Evolutionary conservation across 2,797 vertebrate species (phyloP), one percentile per base, ranked within the genome.

Genomic region (Scomberomorus guttatus): DNA sequence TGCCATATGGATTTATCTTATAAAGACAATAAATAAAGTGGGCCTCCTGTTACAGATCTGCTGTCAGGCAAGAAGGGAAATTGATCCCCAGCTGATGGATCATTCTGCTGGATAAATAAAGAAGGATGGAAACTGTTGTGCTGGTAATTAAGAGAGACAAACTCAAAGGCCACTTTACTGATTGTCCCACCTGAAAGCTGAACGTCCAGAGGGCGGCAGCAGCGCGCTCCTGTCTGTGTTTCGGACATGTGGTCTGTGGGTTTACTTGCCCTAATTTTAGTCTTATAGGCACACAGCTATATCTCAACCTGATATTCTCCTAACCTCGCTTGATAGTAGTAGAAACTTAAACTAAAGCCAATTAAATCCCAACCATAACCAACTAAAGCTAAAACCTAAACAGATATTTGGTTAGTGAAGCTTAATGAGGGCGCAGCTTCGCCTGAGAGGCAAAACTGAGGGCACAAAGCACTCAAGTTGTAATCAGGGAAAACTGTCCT

Each of bases 201-300:
- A 65, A 44, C 39, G 85, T 75, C 93, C 93, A 92, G 86, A 69
- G 62, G 93, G 90, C 77, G 93, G 93, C 92, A 93, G 90, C 87
- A 93, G 83, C 74, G 89, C 69, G 83, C 89, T 84, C 89, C 57
- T 62, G 4, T 69, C 75, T 39, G 48, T 1, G 61, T 72, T 48
- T 72, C 37, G 73, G 81, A 80, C 74, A 3, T 5, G 9, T 12
- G 1, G 0, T 0, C 0, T 0, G 0, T 11, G 14, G 8, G 1
- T 0, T 0, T n/a, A 13, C 9, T 0, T 13, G 6, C 79, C 81
- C 84, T 48, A 2, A 22, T 15, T 61, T 1, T 0, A 7, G 62
- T 14, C 87, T 91, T 3, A 18, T 80, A 88, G 85, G 75, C 29
- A 25, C 63, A 75, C 2, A 50, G 18, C 46, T 20, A 9, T 50